Evolutionary conservation across 2,113 vertebrate species (phyloP).

Genomic region (Hippolais icterina): DNA sequence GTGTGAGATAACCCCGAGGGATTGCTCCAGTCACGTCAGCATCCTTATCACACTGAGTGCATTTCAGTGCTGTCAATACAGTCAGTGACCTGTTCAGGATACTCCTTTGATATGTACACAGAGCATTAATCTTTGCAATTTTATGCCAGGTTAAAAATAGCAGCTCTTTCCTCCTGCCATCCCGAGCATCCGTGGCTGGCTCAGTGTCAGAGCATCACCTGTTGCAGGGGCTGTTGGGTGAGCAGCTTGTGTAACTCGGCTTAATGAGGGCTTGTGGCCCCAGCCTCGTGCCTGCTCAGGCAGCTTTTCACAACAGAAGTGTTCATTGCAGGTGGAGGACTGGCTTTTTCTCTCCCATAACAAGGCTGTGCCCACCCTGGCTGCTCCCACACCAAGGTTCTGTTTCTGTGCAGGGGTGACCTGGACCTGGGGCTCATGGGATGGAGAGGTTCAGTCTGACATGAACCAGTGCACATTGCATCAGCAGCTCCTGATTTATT

Average conservation of each 20-base stretch:
- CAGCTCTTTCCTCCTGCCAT: background rate
- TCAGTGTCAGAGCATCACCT: background rate
- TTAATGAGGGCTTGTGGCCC: background rate
- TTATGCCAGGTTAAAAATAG: constrained; percentile 9
- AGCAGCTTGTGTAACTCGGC: constrained; percentile 17
- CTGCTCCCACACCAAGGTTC: background rate
- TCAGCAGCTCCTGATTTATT: background rate
- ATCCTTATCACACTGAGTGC: background rate
- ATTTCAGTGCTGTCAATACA: background rate
- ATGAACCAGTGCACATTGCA: fast-evolving
- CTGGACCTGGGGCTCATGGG: background rate
- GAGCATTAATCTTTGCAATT: background rate
- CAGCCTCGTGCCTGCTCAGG: background rate
- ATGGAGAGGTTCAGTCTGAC: background rate
- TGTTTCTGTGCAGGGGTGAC: background rate
- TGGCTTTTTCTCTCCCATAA: background rate
- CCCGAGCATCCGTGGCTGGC: background rate
- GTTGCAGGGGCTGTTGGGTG: background rate
- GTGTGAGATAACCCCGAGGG: background rate
- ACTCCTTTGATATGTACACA: background rate
- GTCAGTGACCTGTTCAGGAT: background rate
- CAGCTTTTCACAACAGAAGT: background rate
- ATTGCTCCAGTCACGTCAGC: background rate
- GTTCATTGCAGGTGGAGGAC: background rate
- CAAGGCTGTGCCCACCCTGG: background rate